Evolutionary conservation across 2,888 invertebrate species (phyloP).

Genomic region (Lordiphosa fenestrarum): DNA sequence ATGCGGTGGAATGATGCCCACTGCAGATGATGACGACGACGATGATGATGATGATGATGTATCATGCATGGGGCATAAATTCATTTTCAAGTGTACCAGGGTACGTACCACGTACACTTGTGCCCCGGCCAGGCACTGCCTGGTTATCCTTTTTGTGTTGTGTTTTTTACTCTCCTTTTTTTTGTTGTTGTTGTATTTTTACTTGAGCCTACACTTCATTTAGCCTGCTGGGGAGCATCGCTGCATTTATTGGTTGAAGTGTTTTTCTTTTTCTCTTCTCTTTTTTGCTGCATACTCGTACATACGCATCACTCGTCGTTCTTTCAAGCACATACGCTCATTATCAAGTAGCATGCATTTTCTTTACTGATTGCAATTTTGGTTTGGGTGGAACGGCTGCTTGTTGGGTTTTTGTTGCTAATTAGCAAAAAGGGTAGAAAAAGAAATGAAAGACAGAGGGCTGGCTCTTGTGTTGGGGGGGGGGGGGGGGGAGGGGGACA

Average conservation of each 20-base stretch:
- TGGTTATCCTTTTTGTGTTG: conserved; percentile 65
- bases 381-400: neutral
- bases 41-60: conserved; percentile 61
- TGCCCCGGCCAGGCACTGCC: conserved; percentile 36
- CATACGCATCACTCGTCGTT: conserved; percentile 9
- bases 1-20: conserved; percentile 43
- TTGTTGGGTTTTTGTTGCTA: conserved; percentile 48
- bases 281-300: conserved; percentile 8
- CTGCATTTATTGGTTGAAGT: conserved; percentile 72
- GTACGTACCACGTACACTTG: neutral
- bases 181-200: conserved; percentile 27
- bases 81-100: conserved; percentile 66
- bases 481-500: conserved; percentile 3
- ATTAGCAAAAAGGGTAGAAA: conserved; percentile 56
- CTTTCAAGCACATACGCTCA: conserved; percentile 35
- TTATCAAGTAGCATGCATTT: conserved; percentile 70
- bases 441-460: conserved; percentile 1
- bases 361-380: conserved; percentile 68
- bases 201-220: conserved; percentile 70
- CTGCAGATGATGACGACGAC: conserved; percentile 8
- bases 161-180: conserved; percentile 23
- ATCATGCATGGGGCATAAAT: conserved; percentile 76
- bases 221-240: conserved; percentile 52
- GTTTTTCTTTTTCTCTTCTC: conserved; percentile 22
- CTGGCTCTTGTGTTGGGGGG: neutral